These are phyloP conservation scores for Craniophora ligustri DNA, from an alignment of 2,888 invertebrate species.

Conservation along the genomic window DNA sequence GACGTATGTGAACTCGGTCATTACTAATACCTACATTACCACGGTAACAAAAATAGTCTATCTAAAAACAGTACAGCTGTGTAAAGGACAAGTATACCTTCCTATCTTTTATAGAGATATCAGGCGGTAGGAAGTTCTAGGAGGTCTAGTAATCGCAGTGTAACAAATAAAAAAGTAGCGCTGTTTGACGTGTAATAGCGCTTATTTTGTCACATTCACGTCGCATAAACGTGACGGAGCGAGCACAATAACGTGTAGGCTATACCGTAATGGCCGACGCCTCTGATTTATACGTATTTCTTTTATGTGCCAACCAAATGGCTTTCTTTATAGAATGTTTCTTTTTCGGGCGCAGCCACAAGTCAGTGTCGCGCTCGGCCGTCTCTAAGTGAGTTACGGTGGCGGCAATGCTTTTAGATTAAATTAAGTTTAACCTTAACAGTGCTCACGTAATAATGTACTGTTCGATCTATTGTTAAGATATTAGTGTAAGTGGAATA, in stretches of 20 bases:
- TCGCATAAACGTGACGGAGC: constrained; percentile 80
- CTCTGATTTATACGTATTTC: constrained; percentile 86
- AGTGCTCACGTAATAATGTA: constrained; percentile 51
- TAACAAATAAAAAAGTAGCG: constrained; percentile 59
- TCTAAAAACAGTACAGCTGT: no score
- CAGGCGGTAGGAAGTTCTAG: constrained; percentile 39
- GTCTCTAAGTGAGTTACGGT: constrained; percentile 68
- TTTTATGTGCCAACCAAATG: constrained; percentile 84
- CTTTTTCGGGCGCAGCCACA: constrained; percentile 69
- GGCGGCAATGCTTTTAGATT: constrained; percentile 68
- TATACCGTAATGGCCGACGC: constrained; percentile 79
- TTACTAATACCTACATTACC: no score
- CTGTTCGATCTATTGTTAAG: constrained; percentile 8
- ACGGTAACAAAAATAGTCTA: no score
- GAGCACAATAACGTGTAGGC: constrained; percentile 79
- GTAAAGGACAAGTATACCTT: no score
- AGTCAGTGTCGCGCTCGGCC: constrained; percentile 64
- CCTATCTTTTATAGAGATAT: no score
- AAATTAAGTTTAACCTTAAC: constrained; percentile 69
- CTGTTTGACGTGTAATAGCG: constrained; percentile 76
- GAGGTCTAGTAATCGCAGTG: constrained; percentile 50
- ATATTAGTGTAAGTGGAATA: neutral
- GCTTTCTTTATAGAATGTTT: constrained; percentile 78
- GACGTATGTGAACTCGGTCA: no score
- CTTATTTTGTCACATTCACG: constrained; percentile 83